These are phyloP conservation scores for Sphaeridia pumilis DNA, from an alignment of 2,888 invertebrate genomes.

Conservation along the genomic window DNA sequence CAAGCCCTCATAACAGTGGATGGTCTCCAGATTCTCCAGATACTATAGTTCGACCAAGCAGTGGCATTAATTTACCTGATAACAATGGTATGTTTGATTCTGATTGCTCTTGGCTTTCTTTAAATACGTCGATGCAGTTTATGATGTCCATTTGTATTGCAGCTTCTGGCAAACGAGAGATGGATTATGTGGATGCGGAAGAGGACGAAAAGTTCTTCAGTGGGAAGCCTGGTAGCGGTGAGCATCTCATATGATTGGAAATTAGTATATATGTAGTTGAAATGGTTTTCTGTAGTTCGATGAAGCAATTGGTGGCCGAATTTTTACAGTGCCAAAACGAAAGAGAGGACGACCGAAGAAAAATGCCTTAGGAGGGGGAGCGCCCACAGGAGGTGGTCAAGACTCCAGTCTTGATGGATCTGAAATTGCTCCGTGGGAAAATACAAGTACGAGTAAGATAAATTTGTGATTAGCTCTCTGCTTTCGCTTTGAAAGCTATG, in stretches of 20 bases:
- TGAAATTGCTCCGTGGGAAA: slow-evolving; percentile 9
- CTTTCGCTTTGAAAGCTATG: too few relatives aligned
- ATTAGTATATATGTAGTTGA: not conserved
- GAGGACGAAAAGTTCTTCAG: slow-evolving; percentile 4
- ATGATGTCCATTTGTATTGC: not conserved
- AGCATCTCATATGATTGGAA: not conserved
- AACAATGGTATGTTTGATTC: too few relatives aligned
- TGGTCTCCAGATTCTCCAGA: slow-evolving; percentile 15
- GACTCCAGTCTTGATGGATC: slow-evolving; percentile 4
- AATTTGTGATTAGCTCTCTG: too few relatives aligned
- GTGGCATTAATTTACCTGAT: too few relatives aligned
- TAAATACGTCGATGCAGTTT: not conserved
- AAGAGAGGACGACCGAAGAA: slow-evolving; percentile 16
- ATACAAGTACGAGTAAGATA: not conserved
- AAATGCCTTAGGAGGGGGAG: not conserved
- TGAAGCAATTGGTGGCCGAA: not conserved
- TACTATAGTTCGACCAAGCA: not conserved
- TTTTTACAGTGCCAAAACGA: slow-evolving; percentile 13
- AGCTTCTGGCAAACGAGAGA: slow-evolving; percentile 1
- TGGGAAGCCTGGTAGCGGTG: slow-evolving; percentile 6
- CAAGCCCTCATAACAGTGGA: slow-evolving; percentile 8
- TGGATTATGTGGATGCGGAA: slow-evolving; percentile 3
- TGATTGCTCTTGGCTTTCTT: too few relatives aligned
- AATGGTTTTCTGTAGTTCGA: too few relatives aligned
- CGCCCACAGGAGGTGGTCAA: too few relatives aligned